A percentile compares a stretch with the other conserved stretches of the same genome.
These are phyloP conservation scores for Halictus quadricinctus DNA, from an alignment of 2,888 invertebrate genomes.

Conservation along the genomic window DNA sequence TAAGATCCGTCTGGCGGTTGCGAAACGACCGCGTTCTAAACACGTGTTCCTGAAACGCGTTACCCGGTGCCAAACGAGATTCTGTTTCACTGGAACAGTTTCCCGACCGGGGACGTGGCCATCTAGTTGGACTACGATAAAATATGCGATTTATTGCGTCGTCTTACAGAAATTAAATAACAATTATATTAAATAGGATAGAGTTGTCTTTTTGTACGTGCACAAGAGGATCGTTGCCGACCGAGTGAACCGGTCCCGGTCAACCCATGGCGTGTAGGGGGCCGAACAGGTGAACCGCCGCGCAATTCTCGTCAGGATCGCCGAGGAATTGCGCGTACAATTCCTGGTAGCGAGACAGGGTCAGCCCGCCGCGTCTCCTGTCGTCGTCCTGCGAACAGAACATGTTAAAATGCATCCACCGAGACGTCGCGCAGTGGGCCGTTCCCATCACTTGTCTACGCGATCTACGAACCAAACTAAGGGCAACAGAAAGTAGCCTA, in stretches of 20 bases:
- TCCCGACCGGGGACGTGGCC: neutral
- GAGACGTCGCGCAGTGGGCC: neutral
- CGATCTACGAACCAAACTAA: neutral
- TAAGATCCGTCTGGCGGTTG: constrained; percentile 10
- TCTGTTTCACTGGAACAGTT: constrained; percentile 2
- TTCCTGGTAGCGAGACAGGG: constrained; percentile 91
- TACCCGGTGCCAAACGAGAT: constrained; percentile 25
- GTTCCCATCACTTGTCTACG: too few relatives aligned
- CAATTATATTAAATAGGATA: constrained; percentile 53
- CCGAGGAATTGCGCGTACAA: constrained; percentile 92
- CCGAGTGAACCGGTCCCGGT: constrained; percentile 39
- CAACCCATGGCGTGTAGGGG: constrained; percentile 86
- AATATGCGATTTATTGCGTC: constrained; percentile 62
- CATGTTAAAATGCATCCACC: neutral
- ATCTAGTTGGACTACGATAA: constrained; percentile 46
- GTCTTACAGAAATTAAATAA: constrained; percentile 53
- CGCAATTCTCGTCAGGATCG: constrained; percentile 88
- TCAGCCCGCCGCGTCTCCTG: constrained; percentile 90
- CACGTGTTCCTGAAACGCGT: constrained; percentile 15
- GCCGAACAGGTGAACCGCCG: constrained; percentile 91
- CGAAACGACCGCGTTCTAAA: constrained; percentile 11
- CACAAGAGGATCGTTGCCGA: neutral
- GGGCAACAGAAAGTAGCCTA: neutral
- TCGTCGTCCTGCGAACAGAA: constrained; percentile 89
- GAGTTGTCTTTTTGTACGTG: constrained; percentile 59